Conservation (phyloP, 2,113 vertebrate genomes). For the Collichthys lucidus region DNA sequence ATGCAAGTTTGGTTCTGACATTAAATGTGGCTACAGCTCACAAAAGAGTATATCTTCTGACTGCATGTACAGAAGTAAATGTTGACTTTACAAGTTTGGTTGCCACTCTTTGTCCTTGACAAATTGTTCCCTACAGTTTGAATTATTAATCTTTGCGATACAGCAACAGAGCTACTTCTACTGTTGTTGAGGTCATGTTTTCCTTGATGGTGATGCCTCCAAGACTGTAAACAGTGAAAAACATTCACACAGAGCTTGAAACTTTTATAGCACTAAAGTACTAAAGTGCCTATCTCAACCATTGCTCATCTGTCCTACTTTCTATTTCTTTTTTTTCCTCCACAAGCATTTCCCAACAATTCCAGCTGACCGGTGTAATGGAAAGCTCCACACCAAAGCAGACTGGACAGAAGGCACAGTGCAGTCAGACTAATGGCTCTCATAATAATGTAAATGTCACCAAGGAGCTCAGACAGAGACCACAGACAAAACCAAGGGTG, state of each 20-base stretch:
- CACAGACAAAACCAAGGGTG: conserved; percentile 14
- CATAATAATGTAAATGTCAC: conserved; percentile 49
- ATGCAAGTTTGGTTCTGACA: conserved; percentile 37
- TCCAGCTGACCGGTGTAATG: conserved; percentile 49
- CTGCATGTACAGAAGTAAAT: conserved; percentile 10
- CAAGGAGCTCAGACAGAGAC: conserved; percentile 17
- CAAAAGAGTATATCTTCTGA: conserved; percentile 5
- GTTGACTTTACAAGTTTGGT: conserved; percentile 16
- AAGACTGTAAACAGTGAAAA: not conserved
- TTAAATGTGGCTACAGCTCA: conserved; percentile 32
- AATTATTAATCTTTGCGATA: conserved; percentile 7
- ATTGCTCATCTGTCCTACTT: conserved; percentile 38
- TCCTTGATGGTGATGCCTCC: conserved; percentile 20
- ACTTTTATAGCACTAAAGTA: not conserved
- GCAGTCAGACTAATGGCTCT: conserved; percentile 29
- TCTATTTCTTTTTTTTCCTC: conserved; percentile 2
- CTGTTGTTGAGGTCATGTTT: conserved; percentile 24
- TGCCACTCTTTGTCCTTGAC: conserved; percentile 2
- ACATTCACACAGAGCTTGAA: not conserved
- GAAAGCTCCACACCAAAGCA: conserved; percentile 44
- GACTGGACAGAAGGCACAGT: conserved; percentile 19
- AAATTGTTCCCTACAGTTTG: conserved; percentile 13
- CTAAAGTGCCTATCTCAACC: not conserved
- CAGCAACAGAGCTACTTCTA: not conserved
- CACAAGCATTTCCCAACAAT: not conserved